Conservation (phyloP, 1,140 invertebrate species). For the Trachelipus rathkii region DNA sequence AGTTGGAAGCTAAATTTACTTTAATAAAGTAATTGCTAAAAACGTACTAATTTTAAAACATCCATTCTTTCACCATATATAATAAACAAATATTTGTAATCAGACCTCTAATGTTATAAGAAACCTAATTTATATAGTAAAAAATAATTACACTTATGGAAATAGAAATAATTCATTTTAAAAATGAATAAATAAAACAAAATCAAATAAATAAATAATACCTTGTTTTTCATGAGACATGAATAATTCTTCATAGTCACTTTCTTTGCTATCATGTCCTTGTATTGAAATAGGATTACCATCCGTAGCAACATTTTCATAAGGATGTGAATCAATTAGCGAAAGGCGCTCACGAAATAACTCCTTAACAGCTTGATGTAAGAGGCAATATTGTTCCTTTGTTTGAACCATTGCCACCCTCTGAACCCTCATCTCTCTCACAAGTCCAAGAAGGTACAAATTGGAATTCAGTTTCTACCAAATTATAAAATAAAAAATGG, state of each 20-base stretch:
- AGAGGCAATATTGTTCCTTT: constrained; percentile 57
- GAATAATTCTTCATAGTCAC: constrained; percentile 44
- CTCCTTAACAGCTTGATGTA: constrained; percentile 56
- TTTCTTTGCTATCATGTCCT: constrained; percentile 39
- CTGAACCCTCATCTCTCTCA: constrained; percentile 59
- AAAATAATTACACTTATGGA: no score
- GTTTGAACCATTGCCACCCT: constrained; percentile 63
- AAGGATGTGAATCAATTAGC: constrained; percentile 59
- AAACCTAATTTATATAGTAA: no score
- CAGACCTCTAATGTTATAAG: no score
- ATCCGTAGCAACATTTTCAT: constrained; percentile 57
- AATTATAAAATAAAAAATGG: constrained; percentile 27
- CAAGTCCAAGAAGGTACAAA: constrained; percentile 58
- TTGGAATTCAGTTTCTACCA: constrained; percentile 56
- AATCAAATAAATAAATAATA: not conserved
- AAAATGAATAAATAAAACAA: no score
- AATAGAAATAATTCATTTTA: no score
- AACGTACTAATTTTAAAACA: no score
- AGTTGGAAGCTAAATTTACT: no score
- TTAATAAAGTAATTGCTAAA: no score
- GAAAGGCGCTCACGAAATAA: constrained; percentile 57
- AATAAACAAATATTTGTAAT: no score
- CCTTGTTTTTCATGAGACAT: constrained; percentile 38
- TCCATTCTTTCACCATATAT: no score
- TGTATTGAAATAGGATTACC: constrained; percentile 50